Percentiles rank a stretch among this genome's conserved stretches.
phyloP scores from a whole-genome alignment of 2,113 vertebrate species.

The Callospermophilus lateralis region DNA sequence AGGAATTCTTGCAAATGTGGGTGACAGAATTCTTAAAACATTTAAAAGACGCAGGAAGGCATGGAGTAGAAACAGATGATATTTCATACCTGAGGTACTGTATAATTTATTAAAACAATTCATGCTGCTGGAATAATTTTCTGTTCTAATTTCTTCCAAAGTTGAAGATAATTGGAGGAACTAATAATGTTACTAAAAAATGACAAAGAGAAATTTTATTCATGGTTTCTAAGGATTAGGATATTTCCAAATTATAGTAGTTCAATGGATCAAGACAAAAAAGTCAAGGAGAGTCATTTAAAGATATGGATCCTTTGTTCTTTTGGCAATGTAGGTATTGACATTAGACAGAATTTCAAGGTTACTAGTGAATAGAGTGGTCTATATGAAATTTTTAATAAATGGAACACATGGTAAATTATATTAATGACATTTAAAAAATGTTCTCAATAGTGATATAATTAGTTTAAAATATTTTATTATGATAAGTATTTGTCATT shows the following conservation, averaged over 20 bases:
- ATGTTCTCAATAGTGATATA: not conserved
- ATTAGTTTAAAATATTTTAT: not conserved
- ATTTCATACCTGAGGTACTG: not conserved
- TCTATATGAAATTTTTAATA: not conserved
- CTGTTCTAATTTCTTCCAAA: not conserved
- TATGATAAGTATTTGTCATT: conserved; percentile 28
- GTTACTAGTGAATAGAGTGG: not conserved
- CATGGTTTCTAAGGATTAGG: not conserved
- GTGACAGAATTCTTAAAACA: not conserved
- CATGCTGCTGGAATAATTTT: not conserved
- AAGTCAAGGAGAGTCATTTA: too few relatives aligned
- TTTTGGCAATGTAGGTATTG: not conserved
- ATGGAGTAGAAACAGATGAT: not conserved
- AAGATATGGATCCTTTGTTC: not conserved
- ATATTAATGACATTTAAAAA: not conserved
- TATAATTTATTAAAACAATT: not conserved
- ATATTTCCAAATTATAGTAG: not conserved
- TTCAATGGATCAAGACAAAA: not conserved
- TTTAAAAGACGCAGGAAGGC: not conserved
- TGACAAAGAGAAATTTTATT: not conserved
- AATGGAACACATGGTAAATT: not conserved
- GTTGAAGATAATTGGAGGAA: not conserved
- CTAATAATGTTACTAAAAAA: not conserved
- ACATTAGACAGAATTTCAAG: not conserved
- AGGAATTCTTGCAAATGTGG: not conserved